phyloP scores from a whole-genome alignment of 2,888 invertebrate species.

The Brachyopa scutellaris region DNA sequence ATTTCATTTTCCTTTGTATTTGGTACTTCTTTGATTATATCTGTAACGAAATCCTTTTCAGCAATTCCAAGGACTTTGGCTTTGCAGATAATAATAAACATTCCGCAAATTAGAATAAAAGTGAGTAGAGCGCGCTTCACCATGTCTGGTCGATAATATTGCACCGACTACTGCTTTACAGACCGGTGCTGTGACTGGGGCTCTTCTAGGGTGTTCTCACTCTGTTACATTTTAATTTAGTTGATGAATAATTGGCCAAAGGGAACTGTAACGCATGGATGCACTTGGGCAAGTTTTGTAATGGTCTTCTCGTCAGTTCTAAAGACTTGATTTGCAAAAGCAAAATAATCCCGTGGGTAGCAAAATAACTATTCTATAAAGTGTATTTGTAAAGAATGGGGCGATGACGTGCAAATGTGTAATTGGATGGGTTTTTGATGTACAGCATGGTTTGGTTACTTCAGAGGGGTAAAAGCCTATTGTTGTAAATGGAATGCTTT shows the following conservation, averaged over 20 bases:
- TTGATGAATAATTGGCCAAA: conserved; percentile 13
- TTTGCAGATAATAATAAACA: background rate
- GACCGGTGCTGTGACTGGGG: background rate
- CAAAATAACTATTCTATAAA: too few relatives aligned
- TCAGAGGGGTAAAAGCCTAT: too few relatives aligned
- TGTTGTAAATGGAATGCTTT: too few relatives aligned
- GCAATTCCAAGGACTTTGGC: background rate
- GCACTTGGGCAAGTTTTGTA: conserved; percentile 54
- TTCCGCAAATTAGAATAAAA: background rate
- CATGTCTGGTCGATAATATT: conserved; percentile 45
- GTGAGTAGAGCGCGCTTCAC: background rate
- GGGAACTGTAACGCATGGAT: conserved; percentile 46
- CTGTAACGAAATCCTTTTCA: background rate
- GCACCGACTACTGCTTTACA: conserved; percentile 5
- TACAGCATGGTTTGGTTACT: background rate
- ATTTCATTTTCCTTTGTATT: background rate
- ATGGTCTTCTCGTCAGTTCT: conserved; percentile 18
- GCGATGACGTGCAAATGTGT: conserved; percentile 34
- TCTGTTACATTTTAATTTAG: background rate
- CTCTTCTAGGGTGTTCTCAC: conserved; percentile 8
- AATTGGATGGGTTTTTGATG: conserved; percentile 18
- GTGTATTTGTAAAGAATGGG: conserved; percentile 13
- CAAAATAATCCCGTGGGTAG: background rate
- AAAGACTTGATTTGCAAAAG: conserved; percentile 15
- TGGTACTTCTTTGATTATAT: background rate